Evolutionary conservation across 2,113 vertebrate genomes (phyloP), one percentile per base, ranked within the genome.

Genomic region (Podarcis raffonei): DNA sequence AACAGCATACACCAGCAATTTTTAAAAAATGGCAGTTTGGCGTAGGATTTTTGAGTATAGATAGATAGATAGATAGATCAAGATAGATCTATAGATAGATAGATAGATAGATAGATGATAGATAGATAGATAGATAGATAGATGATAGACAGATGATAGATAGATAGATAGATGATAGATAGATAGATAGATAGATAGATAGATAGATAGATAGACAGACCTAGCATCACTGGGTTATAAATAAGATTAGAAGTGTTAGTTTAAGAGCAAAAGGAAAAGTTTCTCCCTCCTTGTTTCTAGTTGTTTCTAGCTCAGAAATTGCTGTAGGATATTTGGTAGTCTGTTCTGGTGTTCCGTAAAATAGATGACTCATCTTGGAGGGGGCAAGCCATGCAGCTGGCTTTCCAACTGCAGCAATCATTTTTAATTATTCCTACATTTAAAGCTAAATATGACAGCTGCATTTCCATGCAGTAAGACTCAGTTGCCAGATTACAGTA

Each of bases 391-490:
- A 4, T 76, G 9, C 57, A 79, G 42, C 32, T 94, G 83, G 27
- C 23, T 89, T 5, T 93, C 18, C 48, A 5, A 69, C 89, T 83
- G 74, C 18, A 83, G 30, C 3, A 90, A 78, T 79, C 1, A 81
- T 1, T 90, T 94, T 66, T 81, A 69, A 90, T 89, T 87, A 83
- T 76, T 90, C 59, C 0, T 32, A 57, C n/a, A 20, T 27, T 71
- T 6, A 94, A 88, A 89, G 2, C 18, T 89, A 25, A 83, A 85
- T 87, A 89, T 66, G 30, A 35, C 76, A 88, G 37, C 0, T 0
- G 20, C 79, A 83, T 87, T 86, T 86, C 6, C 79, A 35, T 2
- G 59, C 30, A 66, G 11, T 65, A 8, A 91, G 53, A 6, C 12
- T 89, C 53, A 84, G 9, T 2, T 68, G 13, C 77, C 25, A 25